Conservation (phyloP, 2,888 invertebrate genomes). For the Alcis repandata region DNA sequence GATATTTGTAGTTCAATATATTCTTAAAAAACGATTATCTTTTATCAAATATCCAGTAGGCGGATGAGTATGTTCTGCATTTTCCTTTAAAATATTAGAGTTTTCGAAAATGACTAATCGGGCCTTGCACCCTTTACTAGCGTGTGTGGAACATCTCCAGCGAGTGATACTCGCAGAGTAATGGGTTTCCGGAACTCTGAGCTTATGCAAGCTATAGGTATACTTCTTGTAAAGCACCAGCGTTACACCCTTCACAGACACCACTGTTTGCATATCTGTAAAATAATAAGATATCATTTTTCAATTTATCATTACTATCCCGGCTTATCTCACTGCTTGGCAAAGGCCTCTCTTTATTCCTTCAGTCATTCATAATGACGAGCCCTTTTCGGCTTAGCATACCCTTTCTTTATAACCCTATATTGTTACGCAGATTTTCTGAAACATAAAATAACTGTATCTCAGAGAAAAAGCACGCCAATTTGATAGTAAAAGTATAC, state of each 20-base stretch:
- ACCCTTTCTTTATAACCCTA: too few relatives aligned
- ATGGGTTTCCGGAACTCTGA: background rate
- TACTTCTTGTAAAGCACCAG: background rate
- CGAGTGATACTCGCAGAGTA: too few relatives aligned
- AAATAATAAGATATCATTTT: background rate
- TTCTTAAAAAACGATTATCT: background rate
- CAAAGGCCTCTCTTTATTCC: too few relatives aligned
- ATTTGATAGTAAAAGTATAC: too few relatives aligned
- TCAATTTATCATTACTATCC: background rate
- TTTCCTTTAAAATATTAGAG: background rate
- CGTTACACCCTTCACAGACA: background rate
- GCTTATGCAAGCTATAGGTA: background rate
- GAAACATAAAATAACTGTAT: too few relatives aligned
- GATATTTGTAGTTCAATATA: too few relatives aligned
- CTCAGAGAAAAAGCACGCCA: too few relatives aligned
- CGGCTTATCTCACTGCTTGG: too few relatives aligned
- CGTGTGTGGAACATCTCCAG: constrained; percentile 12
- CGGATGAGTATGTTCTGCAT: background rate
- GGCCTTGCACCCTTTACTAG: background rate
- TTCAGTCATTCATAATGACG: too few relatives aligned
- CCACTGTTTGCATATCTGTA: background rate
- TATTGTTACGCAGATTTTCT: too few relatives aligned
- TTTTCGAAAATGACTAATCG: background rate
- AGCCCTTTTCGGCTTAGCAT: too few relatives aligned
- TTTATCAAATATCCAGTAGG: background rate